Evolutionary conservation across 2,113 vertebrate genomes (phyloP).

Genomic region (Tupaia tana): DNA sequence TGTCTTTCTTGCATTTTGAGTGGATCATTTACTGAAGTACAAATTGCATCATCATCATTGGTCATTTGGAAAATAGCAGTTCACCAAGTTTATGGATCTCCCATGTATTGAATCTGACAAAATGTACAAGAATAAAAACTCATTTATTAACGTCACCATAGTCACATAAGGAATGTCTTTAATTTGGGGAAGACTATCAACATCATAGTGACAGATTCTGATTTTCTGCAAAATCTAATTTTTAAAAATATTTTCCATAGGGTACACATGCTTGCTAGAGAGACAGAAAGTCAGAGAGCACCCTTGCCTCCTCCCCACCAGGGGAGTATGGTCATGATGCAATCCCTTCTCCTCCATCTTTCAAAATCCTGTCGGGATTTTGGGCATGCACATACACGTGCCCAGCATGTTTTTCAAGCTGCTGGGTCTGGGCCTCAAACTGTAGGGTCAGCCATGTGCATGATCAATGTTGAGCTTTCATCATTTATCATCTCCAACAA

Average conservation of each 20-base stretch:
- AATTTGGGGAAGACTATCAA: background rate
- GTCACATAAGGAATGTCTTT: background rate
- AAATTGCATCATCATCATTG: background rate
- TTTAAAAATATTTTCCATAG: background rate
- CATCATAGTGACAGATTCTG: background rate
- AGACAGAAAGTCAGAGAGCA: no score
- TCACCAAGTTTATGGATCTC: background rate
- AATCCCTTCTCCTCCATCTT: no score
- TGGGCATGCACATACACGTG: no score
- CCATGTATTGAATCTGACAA: background rate
- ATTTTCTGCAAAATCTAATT: conserved; percentile 24
- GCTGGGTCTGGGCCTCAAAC: no score
- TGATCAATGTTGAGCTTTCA: no score
- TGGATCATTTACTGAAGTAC: background rate
- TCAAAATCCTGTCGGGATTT: no score
- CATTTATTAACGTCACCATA: background rate
- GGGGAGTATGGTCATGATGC: no score
- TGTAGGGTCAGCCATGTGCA: no score
- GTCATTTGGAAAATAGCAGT: conserved; percentile 3
- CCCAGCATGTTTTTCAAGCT: no score
- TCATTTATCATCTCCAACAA: background rate
- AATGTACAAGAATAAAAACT: background rate
- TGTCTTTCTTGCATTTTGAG: background rate
- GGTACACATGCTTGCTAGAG: no score
- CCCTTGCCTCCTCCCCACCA: no score